These are phyloP conservation scores for Zele albiditarsus DNA, from an alignment of 2,888 invertebrate genomes.

Conservation along the genomic window DNA sequence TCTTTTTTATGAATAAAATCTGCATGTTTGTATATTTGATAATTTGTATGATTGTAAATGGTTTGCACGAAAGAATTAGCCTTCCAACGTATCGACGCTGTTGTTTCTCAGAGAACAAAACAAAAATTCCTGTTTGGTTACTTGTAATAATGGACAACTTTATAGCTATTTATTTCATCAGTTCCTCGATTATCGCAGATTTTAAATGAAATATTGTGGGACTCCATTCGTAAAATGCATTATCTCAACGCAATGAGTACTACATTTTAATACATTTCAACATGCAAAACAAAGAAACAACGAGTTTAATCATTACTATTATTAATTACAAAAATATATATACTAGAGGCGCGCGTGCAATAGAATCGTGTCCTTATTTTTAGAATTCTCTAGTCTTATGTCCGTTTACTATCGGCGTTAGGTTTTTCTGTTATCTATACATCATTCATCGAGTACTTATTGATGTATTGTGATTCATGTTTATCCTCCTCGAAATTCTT, in stretches of 20 bases:
- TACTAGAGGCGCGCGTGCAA: not conserved
- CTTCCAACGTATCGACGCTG: slow-evolving; percentile 6
- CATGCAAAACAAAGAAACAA: not conserved
- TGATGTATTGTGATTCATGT: slow-evolving; percentile 22
- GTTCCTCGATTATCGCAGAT: not conserved
- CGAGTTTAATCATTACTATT: not conserved
- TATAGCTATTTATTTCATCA: not conserved
- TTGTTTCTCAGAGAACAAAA: not conserved
- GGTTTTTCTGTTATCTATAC: slow-evolving; percentile 9
- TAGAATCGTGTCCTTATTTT: slow-evolving; percentile 5
- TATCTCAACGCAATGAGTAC: not conserved
- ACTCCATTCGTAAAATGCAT: not conserved
- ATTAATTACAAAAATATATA: not conserved
- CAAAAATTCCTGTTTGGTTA: not conserved
- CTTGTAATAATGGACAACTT: not conserved
- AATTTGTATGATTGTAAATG: not conserved
- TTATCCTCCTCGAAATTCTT: slow-evolving; percentile 9
- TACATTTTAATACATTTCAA: not conserved
- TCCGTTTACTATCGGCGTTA: not conserved
- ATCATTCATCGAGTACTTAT: slow-evolving; percentile 28
- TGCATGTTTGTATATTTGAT: slow-evolving; percentile 10
- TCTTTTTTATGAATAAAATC: not conserved
- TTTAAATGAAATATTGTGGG: not conserved
- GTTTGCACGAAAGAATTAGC: slow-evolving; percentile 12
- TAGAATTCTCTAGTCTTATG: slow-evolving; percentile 38